These are phyloP conservation scores for Phalera bucephala DNA, from an alignment of 2,888 invertebrate species.

Conservation along the genomic window DNA sequence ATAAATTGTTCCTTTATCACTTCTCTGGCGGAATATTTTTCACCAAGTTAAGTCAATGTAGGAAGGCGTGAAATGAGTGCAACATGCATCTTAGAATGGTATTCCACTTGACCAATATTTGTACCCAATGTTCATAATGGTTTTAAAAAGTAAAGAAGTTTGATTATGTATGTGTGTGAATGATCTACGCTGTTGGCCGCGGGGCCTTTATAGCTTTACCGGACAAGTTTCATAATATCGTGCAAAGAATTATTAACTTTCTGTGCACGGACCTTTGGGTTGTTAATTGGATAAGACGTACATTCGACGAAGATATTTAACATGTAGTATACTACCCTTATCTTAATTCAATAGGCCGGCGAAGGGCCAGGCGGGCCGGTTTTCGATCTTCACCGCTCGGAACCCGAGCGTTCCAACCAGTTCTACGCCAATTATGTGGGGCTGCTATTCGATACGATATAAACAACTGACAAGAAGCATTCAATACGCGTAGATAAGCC, in stretches of 20 bases:
- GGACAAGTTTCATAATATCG: too few relatives aligned
- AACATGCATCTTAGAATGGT: constrained; percentile 44
- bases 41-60: constrained; percentile 7
- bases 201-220: too few relatives aligned
- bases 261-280: too few relatives aligned
- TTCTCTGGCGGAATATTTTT: constrained; percentile 5
- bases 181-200: too few relatives aligned
- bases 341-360: constrained; percentile 51
- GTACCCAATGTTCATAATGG: too few relatives aligned
- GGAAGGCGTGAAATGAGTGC: constrained; percentile 16
- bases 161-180: too few relatives aligned
- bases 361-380: constrained; percentile 47
- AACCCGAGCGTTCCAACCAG: constrained; percentile 39
- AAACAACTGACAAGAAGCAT: constrained; percentile 49
- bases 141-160: too few relatives aligned
- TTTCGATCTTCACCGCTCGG: constrained; percentile 36
- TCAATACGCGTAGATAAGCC: constrained; percentile 18
- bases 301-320: too few relatives aligned
- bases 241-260: too few relatives aligned
- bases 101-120: too few relatives aligned
- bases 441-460: constrained; percentile 44
- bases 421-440: constrained; percentile 41
- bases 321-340: too few relatives aligned
- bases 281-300: too few relatives aligned
- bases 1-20: not conserved